These are phyloP conservation scores for Platycheirus albimanus DNA, from an alignment of 2,888 invertebrate genomes.

Conservation along the genomic window DNA sequence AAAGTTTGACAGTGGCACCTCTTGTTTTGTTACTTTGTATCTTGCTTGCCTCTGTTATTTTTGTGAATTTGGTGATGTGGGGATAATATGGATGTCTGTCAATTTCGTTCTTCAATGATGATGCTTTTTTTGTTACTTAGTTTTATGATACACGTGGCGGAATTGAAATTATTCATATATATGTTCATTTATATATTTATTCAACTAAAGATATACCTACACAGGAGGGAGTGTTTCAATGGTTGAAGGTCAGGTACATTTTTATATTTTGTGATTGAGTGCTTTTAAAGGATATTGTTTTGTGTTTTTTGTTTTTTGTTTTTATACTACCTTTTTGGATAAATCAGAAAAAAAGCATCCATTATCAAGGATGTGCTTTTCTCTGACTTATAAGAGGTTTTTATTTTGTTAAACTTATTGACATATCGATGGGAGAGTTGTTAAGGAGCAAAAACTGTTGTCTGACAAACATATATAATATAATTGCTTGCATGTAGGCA, in stretches of 20 bases:
- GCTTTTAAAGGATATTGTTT: slow-evolving; percentile 17
- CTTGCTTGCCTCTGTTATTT: slow-evolving; percentile 9
- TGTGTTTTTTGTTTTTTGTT: not conserved
- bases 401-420: slow-evolving; percentile 5
- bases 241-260: slow-evolving; percentile 43
- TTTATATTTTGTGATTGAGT: slow-evolving; percentile 34
- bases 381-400: not conserved
- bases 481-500: too few species aligned
- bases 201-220: not conserved
- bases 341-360: slow-evolving; percentile 9
- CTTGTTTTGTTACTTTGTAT: not conserved
- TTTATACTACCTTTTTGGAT: slow-evolving; percentile 1
- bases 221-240: not conserved
- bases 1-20: slow-evolving; percentile 20
- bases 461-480: too few species aligned
- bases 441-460: too few species aligned
- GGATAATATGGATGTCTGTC: slow-evolving; percentile 33
- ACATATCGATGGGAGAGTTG: slow-evolving; percentile 8
- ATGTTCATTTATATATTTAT: too few species aligned
- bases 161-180: not conserved
- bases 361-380: slow-evolving; percentile 12
- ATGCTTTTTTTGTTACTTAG: not conserved
- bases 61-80: slow-evolving; percentile 5
- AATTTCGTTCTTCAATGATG: slow-evolving; percentile 18
- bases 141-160: slow-evolving; percentile 17